These are phyloP conservation scores for Aplidium turbinatum DNA, from an alignment of 23 tunicate species.

Conservation along the genomic window DNA sequence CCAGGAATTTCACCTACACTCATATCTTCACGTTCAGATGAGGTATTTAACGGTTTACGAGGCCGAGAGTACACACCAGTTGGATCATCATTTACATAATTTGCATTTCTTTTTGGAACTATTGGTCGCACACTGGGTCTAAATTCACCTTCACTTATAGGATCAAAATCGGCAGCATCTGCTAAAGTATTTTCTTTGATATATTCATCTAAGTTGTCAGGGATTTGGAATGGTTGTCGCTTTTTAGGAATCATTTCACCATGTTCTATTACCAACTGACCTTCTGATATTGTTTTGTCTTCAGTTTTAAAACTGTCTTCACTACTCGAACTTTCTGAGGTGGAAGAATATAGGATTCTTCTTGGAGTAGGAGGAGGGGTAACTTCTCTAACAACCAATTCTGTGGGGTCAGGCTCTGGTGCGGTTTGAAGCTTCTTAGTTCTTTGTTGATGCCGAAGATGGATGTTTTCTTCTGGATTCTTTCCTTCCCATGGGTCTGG, in stretches of 20 bases:
- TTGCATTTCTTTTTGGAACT: constrained; percentile 9
- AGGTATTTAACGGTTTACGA: constrained; percentile 29
- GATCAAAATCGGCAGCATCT: constrained; percentile 49
- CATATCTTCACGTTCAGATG: constrained; percentile 20
- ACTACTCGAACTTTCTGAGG: constrained; percentile 9
- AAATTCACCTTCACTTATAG: constrained; percentile 79
- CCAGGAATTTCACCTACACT: constrained; percentile 38
- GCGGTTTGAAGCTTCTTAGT: neutral
- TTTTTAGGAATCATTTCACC: constrained; percentile 74
- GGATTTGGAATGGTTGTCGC: constrained; percentile 20
- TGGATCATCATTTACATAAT: constrained; percentile 36
- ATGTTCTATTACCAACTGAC: constrained; percentile 84
- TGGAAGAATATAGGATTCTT: constrained; percentile 1
- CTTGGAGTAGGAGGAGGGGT: constrained; percentile 44
- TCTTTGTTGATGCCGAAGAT: neutral
- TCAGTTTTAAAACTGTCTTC: neutral
- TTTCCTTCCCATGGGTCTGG: constrained; percentile 45
- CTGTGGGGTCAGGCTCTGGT: constrained; percentile 31
- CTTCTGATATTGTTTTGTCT: constrained; percentile 83
- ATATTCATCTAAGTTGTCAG: constrained; percentile 17
- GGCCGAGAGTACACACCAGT: constrained; percentile 65
- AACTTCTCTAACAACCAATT: constrained; percentile 54
- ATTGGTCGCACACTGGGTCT: constrained; percentile 24
- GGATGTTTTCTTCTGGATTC: constrained; percentile 11
- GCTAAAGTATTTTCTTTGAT: constrained; percentile 36